Evolutionary conservation across 2,797 vertebrate genomes (phyloP), one percentile per base, ranked within the genome.

Genomic region (Cephalopachus bancanus): DNA sequence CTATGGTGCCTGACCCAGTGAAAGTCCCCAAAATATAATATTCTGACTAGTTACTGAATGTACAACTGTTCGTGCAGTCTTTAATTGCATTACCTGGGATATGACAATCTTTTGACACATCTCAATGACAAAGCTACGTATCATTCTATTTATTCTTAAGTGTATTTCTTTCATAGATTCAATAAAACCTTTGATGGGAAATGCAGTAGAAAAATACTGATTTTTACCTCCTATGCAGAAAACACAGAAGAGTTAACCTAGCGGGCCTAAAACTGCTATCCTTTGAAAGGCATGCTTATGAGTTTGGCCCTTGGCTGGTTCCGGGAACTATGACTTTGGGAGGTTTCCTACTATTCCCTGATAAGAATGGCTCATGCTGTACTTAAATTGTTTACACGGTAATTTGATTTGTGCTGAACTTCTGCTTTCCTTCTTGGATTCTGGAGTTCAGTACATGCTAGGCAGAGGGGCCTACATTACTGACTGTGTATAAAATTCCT

Each of bases 41-140:
- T 60, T 69, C 64, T 75, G 17, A 76, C 94, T 78, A 74, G 83
- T 44, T 92, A 67, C 33, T 53, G 62, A 71, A 88, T n/a, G 83
- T 71, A 49, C 44, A 37, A 22, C 15, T 22, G 24, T 85, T 19
- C 55, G 9, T 89, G 28, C 7, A 69, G 44, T 0, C 14, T 88
- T 91, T 84, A 72, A 84, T 65, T 62, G 44, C 20, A 11, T 75
- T 74, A 44, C 53, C 33, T 81, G n/a, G n/a, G 67, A 75, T 51
- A 19, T 62, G n/a, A 59, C 59, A 81, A 69, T 26, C 17, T n/a
- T 93, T 53, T 80, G n/a, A 37, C 55, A 7, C 69, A 19, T 88
- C 60, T 62, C 53, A 92, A 1, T 76, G 55, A 83, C 30, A 92
- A 92, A 89, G n/a, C 78, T 28, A 57, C 24, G 28, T 7, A 67